phyloP scores from a whole-genome alignment of 2,888 invertebrate genomes.

The Cryptus armator region DNA sequence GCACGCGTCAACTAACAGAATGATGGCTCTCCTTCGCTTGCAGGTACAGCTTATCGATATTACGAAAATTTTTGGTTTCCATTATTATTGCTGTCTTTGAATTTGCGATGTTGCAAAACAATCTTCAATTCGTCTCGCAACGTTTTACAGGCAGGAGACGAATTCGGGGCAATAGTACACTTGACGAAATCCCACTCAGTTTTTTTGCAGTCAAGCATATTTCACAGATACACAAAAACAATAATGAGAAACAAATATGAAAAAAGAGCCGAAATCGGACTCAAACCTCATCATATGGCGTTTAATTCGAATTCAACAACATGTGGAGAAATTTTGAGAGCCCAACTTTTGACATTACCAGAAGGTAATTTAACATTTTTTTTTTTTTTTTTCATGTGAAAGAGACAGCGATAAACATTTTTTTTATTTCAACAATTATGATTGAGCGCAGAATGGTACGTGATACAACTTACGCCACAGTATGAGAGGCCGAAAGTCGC shows the following conservation, averaged over 20 bases:
- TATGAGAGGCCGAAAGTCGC: constrained; percentile 70
- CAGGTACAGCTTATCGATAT: constrained; percentile 65
- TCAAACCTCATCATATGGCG: constrained; percentile 74
- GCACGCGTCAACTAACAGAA: constrained; percentile 76
- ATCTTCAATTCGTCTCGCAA: not conserved
- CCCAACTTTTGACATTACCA: constrained; percentile 78
- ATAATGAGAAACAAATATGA: constrained; percentile 71
- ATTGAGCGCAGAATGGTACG: constrained; percentile 80
- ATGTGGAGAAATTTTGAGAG: constrained; percentile 69
- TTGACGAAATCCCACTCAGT: constrained; percentile 81
- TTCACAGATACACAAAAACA: constrained; percentile 78
- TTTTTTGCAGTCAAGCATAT: constrained; percentile 79
- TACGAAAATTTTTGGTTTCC: not conserved
- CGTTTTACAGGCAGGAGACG: constrained; percentile 72
- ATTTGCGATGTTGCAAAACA: no score
- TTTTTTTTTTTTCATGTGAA: not conserved
- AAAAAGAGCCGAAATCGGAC: constrained; percentile 70
- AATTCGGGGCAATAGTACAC: constrained; percentile 77
- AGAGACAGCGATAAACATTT: not conserved
- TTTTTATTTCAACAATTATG: constrained; percentile 6
- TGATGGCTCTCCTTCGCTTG: constrained; percentile 76
- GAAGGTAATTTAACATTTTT: constrained; percentile 74
- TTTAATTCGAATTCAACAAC: constrained; percentile 68
- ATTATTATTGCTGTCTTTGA: not conserved
- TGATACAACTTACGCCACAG: constrained; percentile 80